Evolutionary conservation across 2,888 invertebrate species (phyloP), one percentile per base, ranked within the genome.

Genomic region (Achlya flavicornis): DNA sequence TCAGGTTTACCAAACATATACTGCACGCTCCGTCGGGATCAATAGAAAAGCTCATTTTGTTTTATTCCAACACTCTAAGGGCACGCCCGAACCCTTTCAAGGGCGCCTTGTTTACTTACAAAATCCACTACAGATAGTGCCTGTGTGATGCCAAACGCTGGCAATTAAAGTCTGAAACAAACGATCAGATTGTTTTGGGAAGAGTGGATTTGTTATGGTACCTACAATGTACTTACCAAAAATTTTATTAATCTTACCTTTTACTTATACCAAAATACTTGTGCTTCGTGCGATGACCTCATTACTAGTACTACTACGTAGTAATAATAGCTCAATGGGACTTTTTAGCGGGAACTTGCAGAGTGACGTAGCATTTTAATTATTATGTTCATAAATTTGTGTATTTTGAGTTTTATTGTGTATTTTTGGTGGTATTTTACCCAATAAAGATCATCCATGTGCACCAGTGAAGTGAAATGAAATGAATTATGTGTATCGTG

Each of bases 31-130:
- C 79, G 75, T 78, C 76, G 72, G 84, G 85, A 89, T 87, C 86
- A 86, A 88, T 86, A 85, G 83, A 80, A 85, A 84, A 86, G 81
- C 88, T 89, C 90, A 89, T 91, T 91, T 89, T 86, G 89, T 90
- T 90, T 88, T 90, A 90, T 90, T 88, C 79, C 72, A 78, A 80
- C 82, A 84, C 87, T 86, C 81, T 78, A 81, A 83, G 81, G 81
- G 81, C 84, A 84, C 84, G 83, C 85, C 82, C 81, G 80, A 87
- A 89, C 90, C 90, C 89, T 91, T 90, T 89, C 81, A 82, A 87
- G 89, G 75, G 85, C 80, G 75, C 73, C 75, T 68, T 86, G 80
- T 87, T 87, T 89, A 82, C 85, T 79, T 81, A 86, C 85, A 84
- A n/a, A n/a, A 83, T 83, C 79, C 78, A 76, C 76, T 75, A 75